Evolutionary conservation across 2,888 invertebrate species (phyloP).

Genomic region (Heliconius charithonia): DNA sequence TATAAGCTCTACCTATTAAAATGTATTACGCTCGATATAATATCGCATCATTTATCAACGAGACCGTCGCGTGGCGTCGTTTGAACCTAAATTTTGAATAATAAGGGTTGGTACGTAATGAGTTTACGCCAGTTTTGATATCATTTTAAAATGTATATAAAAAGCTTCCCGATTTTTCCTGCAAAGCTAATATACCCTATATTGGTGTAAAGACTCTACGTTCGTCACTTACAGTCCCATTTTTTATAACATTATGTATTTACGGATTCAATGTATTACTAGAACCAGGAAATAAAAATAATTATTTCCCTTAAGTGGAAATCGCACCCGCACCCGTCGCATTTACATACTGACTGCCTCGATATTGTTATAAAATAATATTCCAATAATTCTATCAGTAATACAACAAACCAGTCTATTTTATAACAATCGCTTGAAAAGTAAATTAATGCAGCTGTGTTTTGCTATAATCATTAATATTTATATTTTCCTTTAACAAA

Average conservation of each 20-base stretch:
- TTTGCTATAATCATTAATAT: not conserved
- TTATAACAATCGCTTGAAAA: not conserved
- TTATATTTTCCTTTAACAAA: slow-evolving; percentile 7
- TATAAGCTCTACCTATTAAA: slow-evolving; percentile 43
- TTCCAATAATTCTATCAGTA: slow-evolving; percentile 6
- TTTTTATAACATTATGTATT: too few species aligned
- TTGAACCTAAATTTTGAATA: slow-evolving; percentile 39
- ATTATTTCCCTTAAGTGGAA: too few species aligned
- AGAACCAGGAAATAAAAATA: too few species aligned
- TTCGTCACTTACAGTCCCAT: too few species aligned
- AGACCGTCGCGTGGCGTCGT: slow-evolving; percentile 20
- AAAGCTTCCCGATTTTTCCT: not conserved
- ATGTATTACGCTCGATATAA: slow-evolving; percentile 40
- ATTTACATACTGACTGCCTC: not conserved
- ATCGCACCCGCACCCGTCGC: too few species aligned
- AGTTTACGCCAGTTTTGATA: not conserved
- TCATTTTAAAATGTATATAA: not conserved
- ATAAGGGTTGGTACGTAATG: slow-evolving; percentile 17
- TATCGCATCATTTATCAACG: slow-evolving; percentile 40
- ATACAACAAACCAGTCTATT: not conserved
- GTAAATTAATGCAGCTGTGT: not conserved
- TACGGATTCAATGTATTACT: too few species aligned
- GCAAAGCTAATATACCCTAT: too few species aligned
- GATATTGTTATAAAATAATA: slow-evolving; percentile 3
- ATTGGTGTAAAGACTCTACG: too few species aligned